These are phyloP conservation scores for Pterocles orientalis DNA, from an alignment of 2,113 vertebrate genomes.

Conservation along the genomic window DNA sequence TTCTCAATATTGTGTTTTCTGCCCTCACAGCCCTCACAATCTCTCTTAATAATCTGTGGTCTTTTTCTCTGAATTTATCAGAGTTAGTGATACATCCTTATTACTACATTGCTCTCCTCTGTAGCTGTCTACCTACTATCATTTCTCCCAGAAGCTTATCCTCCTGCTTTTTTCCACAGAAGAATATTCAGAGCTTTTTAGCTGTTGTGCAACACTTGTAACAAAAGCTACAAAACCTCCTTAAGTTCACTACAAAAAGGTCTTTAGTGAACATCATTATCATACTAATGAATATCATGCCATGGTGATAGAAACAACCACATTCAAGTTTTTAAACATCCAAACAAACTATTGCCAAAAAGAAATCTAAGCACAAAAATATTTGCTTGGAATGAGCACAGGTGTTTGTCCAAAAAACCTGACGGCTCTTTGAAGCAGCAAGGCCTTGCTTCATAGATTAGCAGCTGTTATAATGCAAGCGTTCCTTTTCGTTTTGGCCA, in stretches of 20 bases:
- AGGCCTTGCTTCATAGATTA: neutral
- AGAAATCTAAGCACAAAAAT: neutral
- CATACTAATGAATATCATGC: neutral
- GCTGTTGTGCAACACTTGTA: neutral
- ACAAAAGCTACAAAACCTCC: neutral
- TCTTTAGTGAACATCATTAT: neutral
- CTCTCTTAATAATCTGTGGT: neutral
- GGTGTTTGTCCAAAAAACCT: neutral
- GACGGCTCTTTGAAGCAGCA: neutral
- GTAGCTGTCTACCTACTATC: neutral
- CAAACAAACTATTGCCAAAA: neutral
- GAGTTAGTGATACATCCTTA: neutral
- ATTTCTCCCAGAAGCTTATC: neutral
- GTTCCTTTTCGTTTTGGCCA: neutral
- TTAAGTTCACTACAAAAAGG: neutral
- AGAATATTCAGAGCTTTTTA: neutral
- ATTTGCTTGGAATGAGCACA: neutral
- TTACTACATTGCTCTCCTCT: neutral
- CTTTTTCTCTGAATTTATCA: neutral
- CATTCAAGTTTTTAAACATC: neutral
- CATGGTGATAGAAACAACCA: neutral
- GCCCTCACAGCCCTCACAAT: neutral
- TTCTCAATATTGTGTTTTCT: slow-evolving; percentile 14
- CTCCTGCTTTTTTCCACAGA: neutral
- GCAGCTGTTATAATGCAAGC: neutral